A percentile compares a stretch with the other conserved stretches of the same genome.
Conservation (phyloP, 37 sponge, comb jelly and placozoan genomes). For the Crambe crambe region DNA sequence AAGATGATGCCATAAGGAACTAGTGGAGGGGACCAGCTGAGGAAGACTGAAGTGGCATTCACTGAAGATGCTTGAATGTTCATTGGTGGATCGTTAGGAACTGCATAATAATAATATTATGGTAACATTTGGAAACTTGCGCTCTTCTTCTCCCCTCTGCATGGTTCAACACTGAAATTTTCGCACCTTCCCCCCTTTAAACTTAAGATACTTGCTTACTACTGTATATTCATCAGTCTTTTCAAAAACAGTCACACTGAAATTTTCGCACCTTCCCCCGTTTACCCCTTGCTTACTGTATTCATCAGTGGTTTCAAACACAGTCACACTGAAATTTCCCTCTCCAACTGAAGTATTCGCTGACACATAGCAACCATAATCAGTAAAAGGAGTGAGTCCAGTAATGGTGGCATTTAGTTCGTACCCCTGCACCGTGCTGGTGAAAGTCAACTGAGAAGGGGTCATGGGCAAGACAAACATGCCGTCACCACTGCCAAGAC, state of each 20-base stretch:
- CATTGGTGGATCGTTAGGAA: neutral
- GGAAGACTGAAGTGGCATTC: neutral
- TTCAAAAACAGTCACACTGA: too few species aligned
- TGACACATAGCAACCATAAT: slow-evolving; percentile 1
- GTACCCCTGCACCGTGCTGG: neutral
- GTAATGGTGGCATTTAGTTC: neutral
- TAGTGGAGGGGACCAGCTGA: neutral
- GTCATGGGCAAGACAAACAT: too few species aligned
- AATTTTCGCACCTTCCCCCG: too few species aligned
- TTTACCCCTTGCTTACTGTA: too few species aligned
- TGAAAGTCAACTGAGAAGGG: neutral
- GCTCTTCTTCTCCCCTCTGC: too few species aligned
- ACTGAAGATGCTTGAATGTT: neutral
- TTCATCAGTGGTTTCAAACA: slow-evolving; percentile 1
- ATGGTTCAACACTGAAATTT: too few species aligned
- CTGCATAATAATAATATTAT: slow-evolving; percentile 1
- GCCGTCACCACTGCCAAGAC: too few species aligned
- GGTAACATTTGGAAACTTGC: too few species aligned
- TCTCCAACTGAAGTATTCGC: slow-evolving; percentile 18
- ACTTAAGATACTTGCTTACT: too few species aligned
- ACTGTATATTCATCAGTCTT: too few species aligned
- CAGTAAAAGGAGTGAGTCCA: slow-evolving; percentile 8
- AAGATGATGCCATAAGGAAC: slow-evolving; percentile 2
- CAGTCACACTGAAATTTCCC: neutral
- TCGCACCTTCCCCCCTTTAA: too few species aligned